phyloP scores from a whole-genome alignment of 2,888 invertebrate genomes.

The Cantharis nigra region DNA sequence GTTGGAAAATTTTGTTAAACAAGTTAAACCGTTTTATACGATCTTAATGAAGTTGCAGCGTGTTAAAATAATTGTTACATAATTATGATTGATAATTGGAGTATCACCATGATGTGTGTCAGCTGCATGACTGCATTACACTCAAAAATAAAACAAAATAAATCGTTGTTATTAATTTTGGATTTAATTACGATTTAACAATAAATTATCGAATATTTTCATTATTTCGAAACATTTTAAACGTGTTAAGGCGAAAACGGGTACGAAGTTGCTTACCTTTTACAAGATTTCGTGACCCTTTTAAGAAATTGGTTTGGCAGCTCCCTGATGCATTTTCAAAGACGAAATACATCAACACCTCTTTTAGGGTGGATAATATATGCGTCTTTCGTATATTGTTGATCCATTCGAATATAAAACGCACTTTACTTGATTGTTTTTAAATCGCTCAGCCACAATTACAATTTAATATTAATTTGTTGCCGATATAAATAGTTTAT shows the following conservation, averaged over 20 bases:
- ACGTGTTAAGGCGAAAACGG: background rate
- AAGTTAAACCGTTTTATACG: background rate
- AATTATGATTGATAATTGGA: background rate
- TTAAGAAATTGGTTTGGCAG: conserved; percentile 29
- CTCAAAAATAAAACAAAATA: background rate
- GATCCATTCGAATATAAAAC: conserved; percentile 26
- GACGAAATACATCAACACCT: conserved; percentile 27
- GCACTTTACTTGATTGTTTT: conserved; percentile 31
- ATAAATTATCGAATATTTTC: background rate
- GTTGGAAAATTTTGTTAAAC: background rate
- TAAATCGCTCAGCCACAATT: background rate
- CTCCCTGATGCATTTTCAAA: conserved; percentile 29
- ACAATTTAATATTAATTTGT: background rate
- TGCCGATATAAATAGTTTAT: background rate
- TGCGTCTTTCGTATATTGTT: conserved; percentile 25
- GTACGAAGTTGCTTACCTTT: background rate
- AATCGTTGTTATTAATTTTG: background rate
- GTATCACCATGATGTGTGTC: background rate
- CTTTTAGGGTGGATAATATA: conserved; percentile 27
- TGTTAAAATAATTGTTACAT: background rate
- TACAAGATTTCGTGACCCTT: conserved; percentile 21
- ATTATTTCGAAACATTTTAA: background rate
- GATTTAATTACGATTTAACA: background rate
- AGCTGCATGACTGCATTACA: background rate
- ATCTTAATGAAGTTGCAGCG: background rate